Base-by-base conservation (phyloP, 37 sponge, comb jelly and placozoan species). In the Ephydatia muelleri region DNA sequence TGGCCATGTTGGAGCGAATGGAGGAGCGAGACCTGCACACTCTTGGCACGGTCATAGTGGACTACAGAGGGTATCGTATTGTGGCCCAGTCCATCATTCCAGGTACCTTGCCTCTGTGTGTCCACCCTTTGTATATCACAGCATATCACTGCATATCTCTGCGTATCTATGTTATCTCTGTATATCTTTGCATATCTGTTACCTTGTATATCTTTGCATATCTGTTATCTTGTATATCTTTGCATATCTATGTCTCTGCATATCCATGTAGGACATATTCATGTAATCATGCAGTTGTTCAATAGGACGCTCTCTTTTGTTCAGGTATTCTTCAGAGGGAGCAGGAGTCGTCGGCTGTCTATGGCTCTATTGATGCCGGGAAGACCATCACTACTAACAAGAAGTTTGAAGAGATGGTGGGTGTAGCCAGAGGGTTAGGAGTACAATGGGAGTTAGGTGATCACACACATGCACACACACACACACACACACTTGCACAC, bases 61-160 rank as follows among this genome's bases (percentile, higher is more conserved):
- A 97, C 74, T 94, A 95, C 89, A 82, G 95, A 48, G 98, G 98
- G 19, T 85, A 88, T 66, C 68, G 98, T 5, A 92, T 97, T 0
- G 90, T 95, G 34, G 93, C 91, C 16, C 98, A 97, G 84, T 74
- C 93, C 67, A 89, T 97, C 43, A 86, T 97, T 33, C 93, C 95
- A 36, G 98, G 95, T 81, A 49, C 49, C 36, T 22, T 70, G 37
- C 49, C 65, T 34, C 29, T 69, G 23, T 35, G 6, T 69, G 23
- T 30, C 72, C 27, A 4, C 34, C 81, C 35, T 13, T 27, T 16
- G n/a, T n/a, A n/a, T n/a, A n/a, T n/a, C n/a, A n/a, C n/a, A n/a
- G n/a, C 26, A 14, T n/a, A 12, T 13, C 27, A 4, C 9, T 38
- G 2, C 70, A 22, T 82, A 22, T 68, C 26, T 49, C 38, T 25